phyloP scores from a whole-genome alignment of 2,888 invertebrate genomes.

The Drosophila mimetica region DNA sequence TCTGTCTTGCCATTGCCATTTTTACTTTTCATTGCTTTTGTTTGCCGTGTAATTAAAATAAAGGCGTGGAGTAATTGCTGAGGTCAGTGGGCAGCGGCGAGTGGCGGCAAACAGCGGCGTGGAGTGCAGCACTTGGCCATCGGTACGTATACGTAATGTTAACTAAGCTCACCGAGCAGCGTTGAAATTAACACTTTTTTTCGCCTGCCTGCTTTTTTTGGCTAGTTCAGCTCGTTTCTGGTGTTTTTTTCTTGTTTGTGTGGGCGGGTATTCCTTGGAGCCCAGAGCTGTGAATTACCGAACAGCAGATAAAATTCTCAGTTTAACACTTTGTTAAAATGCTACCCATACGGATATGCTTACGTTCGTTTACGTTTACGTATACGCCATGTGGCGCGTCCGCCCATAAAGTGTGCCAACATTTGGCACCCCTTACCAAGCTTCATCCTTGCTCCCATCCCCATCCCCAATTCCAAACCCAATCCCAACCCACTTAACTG shows the following conservation, averaged over 20 bases:
- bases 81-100: conserved; percentile 62
- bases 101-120: conserved; percentile 22
- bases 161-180: conserved; percentile 69
- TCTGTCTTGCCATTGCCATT: conserved; percentile 44
- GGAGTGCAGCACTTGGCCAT: conserved; percentile 46
- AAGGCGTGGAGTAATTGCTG: conserved; percentile 80
- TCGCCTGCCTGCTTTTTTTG: conserved; percentile 15
- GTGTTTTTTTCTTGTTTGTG: conserved; percentile 19
- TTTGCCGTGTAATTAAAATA: conserved; percentile 78
- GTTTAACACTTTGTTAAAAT: conserved; percentile 81
- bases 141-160: conserved; percentile 63
- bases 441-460: conserved; percentile 7
- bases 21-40: conserved; percentile 78
- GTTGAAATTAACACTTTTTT: conserved; percentile 72
- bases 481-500: conserved; percentile 47
- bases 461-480: background rate
- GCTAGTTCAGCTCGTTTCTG: conserved; percentile 23
- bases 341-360: conserved; percentile 54
- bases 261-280: conserved; percentile 67
- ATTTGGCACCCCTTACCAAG: conserved; percentile 46
- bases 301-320: conserved; percentile 81
- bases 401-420: conserved; percentile 70
- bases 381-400: conserved; percentile 70
- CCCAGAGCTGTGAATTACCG: conserved; percentile 67
- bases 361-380: conserved; percentile 47